Base-by-base conservation (phyloP, 2,113 vertebrate species). In the Ovis canadensis region DNA sequence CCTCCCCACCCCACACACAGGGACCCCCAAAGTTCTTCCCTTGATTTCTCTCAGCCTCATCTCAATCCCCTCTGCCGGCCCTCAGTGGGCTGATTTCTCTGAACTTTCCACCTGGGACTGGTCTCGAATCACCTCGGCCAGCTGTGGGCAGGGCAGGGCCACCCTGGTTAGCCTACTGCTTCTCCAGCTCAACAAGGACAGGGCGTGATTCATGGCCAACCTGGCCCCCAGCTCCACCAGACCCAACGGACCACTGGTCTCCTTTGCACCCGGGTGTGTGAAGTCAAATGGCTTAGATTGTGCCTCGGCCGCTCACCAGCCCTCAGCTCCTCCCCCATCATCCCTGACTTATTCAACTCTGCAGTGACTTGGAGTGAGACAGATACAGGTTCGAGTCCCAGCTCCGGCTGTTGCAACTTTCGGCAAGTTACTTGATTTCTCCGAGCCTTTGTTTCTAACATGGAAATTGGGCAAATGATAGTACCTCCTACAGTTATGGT, bases 241-340 rank as follows among this genome's bases (percentile, higher is more conserved):
- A 40, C 74, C 12, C 57, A 31, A 16, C 0, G 3, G 52, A 64
- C 45, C 27, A 45, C n/a, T 3, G 14, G 6, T 23, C 71, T 94
- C 31, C 43, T 25, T 27, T 31, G 59, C 0, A 15, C 27, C 57
- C n/a, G 11, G 31, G 86, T 21, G 31, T 43, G 23, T 71, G 50
- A 85, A 88, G 64, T 27, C 57, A 90, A 89, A 52, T 1, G 2
- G 17, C 60, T 91, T 19, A 27, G 64, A 62, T 3, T 54, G 55
- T 57, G 57, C 48, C 25, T 55, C 5, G 19, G 43, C 27, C 23
- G 9, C 3, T 77, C 50, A 21, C 10, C 40, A 45, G 86, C 55
- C 19, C 13, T 6, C 10, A 7, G 40, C 4, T 33, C 60, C 17
- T 1, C n/a, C 4, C 36, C 36, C 13, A 6, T 23, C 9, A 12